phyloP scores from a whole-genome alignment of 2,113 vertebrate species.

The Glaucomys volans region DNA sequence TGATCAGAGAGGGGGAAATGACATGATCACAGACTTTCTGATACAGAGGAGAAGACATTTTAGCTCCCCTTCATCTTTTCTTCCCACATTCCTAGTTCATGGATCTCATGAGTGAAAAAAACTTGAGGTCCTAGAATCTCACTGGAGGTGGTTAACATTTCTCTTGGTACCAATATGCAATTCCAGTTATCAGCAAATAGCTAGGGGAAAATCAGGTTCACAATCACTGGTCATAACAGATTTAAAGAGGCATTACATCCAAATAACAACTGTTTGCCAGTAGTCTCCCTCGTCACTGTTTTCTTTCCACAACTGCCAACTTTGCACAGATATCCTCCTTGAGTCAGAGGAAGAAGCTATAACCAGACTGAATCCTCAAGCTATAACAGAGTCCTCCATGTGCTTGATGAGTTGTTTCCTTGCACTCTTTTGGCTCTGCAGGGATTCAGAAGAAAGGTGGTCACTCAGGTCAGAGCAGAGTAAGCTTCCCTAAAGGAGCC shows the following conservation, averaged over 20 bases:
- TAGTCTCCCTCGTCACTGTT: constrained; percentile 34
- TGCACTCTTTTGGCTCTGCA: neutral
- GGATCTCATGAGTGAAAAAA: constrained; percentile 25
- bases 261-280: constrained; percentile 33
- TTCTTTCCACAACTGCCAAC: neutral
- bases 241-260: neutral
- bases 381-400: neutral
- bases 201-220: neutral
- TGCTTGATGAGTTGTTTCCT: neutral
- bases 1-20: constrained; percentile 1
- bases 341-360: neutral
- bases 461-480: constrained; percentile 39
- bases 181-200: constrained; percentile 16
- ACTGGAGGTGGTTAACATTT: neutral
- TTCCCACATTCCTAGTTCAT: neutral
- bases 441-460: constrained; percentile 20
- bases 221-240: neutral
- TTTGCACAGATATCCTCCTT: constrained; percentile 11
- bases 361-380: neutral
- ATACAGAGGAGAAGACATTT: neutral
- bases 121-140: neutral
- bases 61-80: neutral
- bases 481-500: constrained; percentile 1
- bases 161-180: neutral
- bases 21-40: constrained; percentile 34